These are phyloP conservation scores for Troglohyphantes excavatus DNA, from an alignment of 2,888 invertebrate species.

Conservation along the genomic window DNA sequence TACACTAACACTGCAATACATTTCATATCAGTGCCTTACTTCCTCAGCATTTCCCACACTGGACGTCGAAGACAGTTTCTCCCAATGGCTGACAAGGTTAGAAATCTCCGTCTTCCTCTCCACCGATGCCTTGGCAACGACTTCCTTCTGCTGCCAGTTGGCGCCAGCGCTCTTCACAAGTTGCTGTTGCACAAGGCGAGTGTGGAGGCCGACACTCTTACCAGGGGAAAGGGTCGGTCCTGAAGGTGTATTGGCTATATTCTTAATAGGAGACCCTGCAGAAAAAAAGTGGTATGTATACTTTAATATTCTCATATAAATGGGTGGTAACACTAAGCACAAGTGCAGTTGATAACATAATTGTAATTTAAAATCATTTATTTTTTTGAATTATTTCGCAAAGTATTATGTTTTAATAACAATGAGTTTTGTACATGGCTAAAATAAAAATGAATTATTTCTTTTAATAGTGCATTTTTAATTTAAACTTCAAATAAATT, in stretches of 20 bases:
- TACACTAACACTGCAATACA: no score
- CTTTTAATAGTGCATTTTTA: no score
- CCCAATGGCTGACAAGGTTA: slow-evolving; percentile 82
- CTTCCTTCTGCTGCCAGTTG: slow-evolving; percentile 81
- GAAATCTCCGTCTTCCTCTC: slow-evolving; percentile 82
- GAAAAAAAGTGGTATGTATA: no score
- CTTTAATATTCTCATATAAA: no score
- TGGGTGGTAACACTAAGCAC: no score
- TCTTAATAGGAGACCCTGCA: slow-evolving; percentile 38
- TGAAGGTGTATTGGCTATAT: neutral
- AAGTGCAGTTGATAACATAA: no score
- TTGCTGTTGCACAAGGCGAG: slow-evolving; percentile 82
- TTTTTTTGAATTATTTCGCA: no score
- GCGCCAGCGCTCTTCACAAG: slow-evolving; percentile 81
- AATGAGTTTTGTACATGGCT: no score
- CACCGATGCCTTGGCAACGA: slow-evolving; percentile 81
- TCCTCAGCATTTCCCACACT: slow-evolving; percentile 6
- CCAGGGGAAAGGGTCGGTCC: slow-evolving; percentile 22
- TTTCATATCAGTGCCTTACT: neutral
- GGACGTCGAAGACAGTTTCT: slow-evolving; percentile 45
- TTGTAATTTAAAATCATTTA: no score
- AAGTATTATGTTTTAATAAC: no score
- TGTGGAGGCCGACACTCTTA: slow-evolving; percentile 81
- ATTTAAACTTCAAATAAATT: no score
- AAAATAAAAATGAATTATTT: no score